Evolutionary conservation across 2,113 vertebrate species (phyloP).

Genomic region (Dolichallabes microphthalmus): DNA sequence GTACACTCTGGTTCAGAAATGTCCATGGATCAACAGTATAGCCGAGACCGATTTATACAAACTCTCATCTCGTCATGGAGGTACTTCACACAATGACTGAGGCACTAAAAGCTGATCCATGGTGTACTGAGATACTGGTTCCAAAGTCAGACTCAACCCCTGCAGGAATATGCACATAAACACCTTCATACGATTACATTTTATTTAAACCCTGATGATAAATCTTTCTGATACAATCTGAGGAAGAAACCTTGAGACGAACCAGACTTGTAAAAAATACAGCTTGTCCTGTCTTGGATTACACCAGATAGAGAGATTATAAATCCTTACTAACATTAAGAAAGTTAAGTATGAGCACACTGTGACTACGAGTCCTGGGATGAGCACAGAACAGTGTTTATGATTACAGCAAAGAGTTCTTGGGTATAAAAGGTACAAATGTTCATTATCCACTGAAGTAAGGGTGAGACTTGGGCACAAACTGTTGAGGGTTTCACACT

Average conservation of each 20-base stretch:
- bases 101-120: background rate
- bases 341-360: background rate
- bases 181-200: background rate
- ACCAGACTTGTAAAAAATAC: background rate
- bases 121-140: background rate
- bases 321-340: background rate
- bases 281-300: background rate
- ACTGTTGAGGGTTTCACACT: background rate
- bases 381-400: background rate
- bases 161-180: too few relatives aligned
- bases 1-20: background rate
- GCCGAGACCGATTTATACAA: background rate
- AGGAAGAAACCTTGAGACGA: background rate
- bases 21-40: background rate
- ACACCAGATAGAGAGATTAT: background rate
- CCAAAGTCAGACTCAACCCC: too few relatives aligned
- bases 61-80: background rate
- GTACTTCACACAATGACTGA: background rate
- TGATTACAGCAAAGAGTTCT: background rate
- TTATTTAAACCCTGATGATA: background rate
- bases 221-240: background rate
- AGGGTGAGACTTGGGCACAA: background rate
- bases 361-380: background rate
- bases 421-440: background rate
- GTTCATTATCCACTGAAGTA: background rate